A percentile compares a stretch with the other conserved stretches of the same genome.
These are phyloP conservation scores for Parascotia fuliginaria DNA, from an alignment of 2,888 invertebrate genomes.

Conservation along the genomic window DNA sequence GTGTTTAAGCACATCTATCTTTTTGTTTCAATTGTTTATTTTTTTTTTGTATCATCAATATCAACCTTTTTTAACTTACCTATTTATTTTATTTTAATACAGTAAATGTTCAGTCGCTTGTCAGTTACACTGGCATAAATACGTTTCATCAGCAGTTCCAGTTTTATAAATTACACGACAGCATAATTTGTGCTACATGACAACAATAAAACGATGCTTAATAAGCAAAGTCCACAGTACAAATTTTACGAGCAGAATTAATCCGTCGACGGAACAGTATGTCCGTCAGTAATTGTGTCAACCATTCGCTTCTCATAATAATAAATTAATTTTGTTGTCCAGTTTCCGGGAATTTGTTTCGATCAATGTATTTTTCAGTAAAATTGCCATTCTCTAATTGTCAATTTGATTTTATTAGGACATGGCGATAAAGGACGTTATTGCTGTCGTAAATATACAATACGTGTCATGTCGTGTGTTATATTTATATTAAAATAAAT, in stretches of 20 bases:
- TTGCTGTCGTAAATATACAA: too few species aligned
- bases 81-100: too few species aligned
- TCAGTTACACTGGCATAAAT: too few species aligned
- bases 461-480: too few species aligned
- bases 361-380: neutral
- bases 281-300: slow-evolving; percentile 65
- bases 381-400: slow-evolving; percentile 1
- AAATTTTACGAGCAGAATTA: slow-evolving; percentile 71
- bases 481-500: too few species aligned
- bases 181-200: slow-evolving; percentile 21
- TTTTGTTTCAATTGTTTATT: too few species aligned
- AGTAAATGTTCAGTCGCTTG: too few species aligned
- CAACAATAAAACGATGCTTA: slow-evolving; percentile 39
- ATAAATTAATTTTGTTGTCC: slow-evolving; percentile 48
- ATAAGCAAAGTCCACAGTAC: slow-evolving; percentile 53
- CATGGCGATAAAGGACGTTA: neutral
- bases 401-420: neutral
- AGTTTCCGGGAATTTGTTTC: slow-evolving; percentile 25
- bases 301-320: slow-evolving; percentile 60
- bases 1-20: too few species aligned
- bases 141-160: slow-evolving; percentile 12
- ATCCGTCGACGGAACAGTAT: slow-evolving; percentile 56
- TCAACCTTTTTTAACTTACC: too few species aligned
- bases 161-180: slow-evolving; percentile 3
- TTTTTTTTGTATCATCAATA: too few species aligned